These are phyloP conservation scores for Montipora capitata DNA, from an alignment of 92 coral and sea anemone species.

Conservation along the genomic window DNA sequence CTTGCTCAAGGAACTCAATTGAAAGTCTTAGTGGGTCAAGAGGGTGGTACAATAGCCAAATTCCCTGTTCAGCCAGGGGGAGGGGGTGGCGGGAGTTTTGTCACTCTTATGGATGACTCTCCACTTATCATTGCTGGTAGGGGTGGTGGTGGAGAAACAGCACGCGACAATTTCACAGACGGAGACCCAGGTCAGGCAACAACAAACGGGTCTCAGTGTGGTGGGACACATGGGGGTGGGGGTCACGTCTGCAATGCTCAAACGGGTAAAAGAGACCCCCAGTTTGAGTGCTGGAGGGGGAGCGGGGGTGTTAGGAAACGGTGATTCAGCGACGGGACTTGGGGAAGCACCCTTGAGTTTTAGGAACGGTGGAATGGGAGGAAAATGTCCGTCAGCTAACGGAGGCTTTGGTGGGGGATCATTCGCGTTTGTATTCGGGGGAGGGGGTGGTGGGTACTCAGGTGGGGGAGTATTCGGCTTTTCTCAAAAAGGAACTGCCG, in stretches of 20 bases:
- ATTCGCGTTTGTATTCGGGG: too few species aligned
- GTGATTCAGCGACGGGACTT: background rate
- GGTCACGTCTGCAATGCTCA: conserved; percentile 69
- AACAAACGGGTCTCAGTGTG: conserved; percentile 82
- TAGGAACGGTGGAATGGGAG: conserved; percentile 74
- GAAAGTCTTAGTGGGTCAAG: too few species aligned
- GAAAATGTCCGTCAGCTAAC: background rate
- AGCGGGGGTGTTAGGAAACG: conserved; percentile 71
- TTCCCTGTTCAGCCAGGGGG: conserved; percentile 61
- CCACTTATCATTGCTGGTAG: conserved; percentile 91
- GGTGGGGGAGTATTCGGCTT: too few species aligned
- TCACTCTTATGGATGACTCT: background rate
- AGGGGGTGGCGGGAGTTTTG: conserved; percentile 63
- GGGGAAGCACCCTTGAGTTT: conserved; percentile 29
- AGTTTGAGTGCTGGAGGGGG: conserved; percentile 51
- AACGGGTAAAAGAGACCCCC: background rate
- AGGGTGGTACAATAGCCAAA: too few species aligned
- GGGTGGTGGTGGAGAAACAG: conserved; percentile 91
- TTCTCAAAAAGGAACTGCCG: too few species aligned
- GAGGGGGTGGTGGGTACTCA: too few species aligned
- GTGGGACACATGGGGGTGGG: conserved; percentile 76
- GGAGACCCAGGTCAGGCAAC: conserved; percentile 92
- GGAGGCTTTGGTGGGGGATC: too few species aligned
- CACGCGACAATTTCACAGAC: conserved; percentile 26
- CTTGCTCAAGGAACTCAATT: too few species aligned